phyloP scores from a whole-genome alignment of 1,140 invertebrate species.

The Drosophila virilis region DNA sequence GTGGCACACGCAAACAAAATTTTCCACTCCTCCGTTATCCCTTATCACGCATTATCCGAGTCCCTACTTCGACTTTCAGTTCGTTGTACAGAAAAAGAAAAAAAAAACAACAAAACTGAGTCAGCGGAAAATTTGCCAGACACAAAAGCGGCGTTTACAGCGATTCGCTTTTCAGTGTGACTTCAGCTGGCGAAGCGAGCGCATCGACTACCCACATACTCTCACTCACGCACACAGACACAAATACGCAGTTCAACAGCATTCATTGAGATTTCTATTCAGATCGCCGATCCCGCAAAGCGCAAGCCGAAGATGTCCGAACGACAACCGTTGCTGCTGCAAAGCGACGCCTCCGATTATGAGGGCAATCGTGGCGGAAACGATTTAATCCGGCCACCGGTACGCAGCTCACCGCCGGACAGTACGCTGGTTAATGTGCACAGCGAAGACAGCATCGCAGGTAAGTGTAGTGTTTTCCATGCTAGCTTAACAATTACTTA shows the following conservation, averaged over 20 bases:
- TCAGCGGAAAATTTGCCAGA: conserved; percentile 69
- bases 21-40: conserved; percentile 35
- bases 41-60: conserved; percentile 29
- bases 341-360: conserved; percentile 64
- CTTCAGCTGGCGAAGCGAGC: conserved; percentile 36
- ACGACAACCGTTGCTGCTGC: conserved; percentile 84
- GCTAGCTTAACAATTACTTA: conserved; percentile 26
- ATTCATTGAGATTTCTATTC: conserved; percentile 9
- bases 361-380: conserved; percentile 60
- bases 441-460: conserved; percentile 77
- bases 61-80: conserved; percentile 25
- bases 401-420: conserved; percentile 84
- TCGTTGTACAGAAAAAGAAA: conserved; percentile 3
- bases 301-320: conserved; percentile 83
- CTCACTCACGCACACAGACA: background rate
- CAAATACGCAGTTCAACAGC: background rate
- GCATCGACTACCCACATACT: conserved; percentile 17
- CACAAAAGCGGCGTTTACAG: conserved; percentile 48
- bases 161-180: conserved; percentile 50
- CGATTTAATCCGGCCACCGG: conserved; percentile 41
- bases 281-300: conserved; percentile 58
- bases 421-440: conserved; percentile 83
- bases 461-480: conserved; percentile 48
- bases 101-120: conserved; percentile 40
- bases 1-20: conserved; percentile 32